Evolutionary conservation across 2,797 vertebrate genomes (phyloP), one percentile per base, ranked within the genome.

Genomic region (Microctenopoma steveboyesi): DNA sequence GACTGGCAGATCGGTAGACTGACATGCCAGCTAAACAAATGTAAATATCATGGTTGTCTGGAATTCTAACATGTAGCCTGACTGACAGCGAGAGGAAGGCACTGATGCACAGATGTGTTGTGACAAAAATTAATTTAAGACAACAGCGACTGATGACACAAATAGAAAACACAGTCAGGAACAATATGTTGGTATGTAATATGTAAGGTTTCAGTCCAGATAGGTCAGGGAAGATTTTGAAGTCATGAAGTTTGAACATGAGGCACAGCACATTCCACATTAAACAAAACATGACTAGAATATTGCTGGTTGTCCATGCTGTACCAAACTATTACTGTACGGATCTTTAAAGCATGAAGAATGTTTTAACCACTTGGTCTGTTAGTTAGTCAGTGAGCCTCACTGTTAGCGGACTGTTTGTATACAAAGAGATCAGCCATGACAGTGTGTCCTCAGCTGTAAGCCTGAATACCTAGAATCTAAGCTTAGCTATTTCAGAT

Each of bases 391-490:
- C 42, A 16, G 22, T 22, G n/a, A 65, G 13, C 27, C 48, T 55
- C 43, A 15, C 51, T 46, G 56, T 58, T 64, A 0, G 13, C 18
- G 37, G 10, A 42, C 40, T 13, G 27, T 56, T 46, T 35, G 33
- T 13, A 40, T 15, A 27, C 16, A n/a, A 22, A 39, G 39, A 52
- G 15, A 54, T 66, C 77, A 53, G 22, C 35, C 46, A 11, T 52
- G 43, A 64, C 53, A 12, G 10, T 1, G 7, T 61, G 66, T 70
- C 35, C 27, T 76, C 28, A 49, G 42, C 5, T 62, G 28, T 62
- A 51, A 73, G 25, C 30, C 48, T n/a, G 16, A 12, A 27, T 69
- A 70, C 68, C 53, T 73, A 37, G 59, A 82, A 70, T 14, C 47
- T 48, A 12, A 57, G 63, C 40, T 65, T 59, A 63, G 33, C 14